Conservation (phyloP, 92 coral and sea anemone genomes). For the Isaurus tuberculatus region DNA sequence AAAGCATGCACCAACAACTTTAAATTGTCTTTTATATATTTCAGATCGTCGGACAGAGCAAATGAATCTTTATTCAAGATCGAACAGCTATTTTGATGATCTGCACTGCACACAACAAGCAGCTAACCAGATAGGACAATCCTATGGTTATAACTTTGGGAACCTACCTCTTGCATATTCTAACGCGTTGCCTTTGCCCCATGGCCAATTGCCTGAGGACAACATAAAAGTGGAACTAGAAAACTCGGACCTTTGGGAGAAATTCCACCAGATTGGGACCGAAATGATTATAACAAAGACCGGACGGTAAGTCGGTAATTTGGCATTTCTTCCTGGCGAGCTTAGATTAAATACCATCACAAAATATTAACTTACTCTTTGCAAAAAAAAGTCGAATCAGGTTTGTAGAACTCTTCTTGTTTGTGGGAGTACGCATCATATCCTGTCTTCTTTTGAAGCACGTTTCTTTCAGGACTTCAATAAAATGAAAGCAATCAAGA, state of each 20-base stretch:
- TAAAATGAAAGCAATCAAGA: conserved; percentile 50
- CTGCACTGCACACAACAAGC: conserved; percentile 65
- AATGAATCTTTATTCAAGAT: conserved; percentile 71
- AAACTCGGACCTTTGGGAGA: conserved; percentile 90
- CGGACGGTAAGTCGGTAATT: conserved; percentile 78
- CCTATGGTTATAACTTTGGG: conserved; percentile 71
- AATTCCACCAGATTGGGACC: conserved; percentile 88
- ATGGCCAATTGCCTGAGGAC: conserved; percentile 77
- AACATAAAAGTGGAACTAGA: conserved; percentile 81
- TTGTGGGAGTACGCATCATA: conserved; percentile 4
- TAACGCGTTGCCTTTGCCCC: conserved; percentile 73
- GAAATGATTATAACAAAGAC: conserved; percentile 94
- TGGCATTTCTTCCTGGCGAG: conserved; percentile 9
- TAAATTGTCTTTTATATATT: conserved; percentile 8
- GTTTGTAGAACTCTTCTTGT: conserved; percentile 2
- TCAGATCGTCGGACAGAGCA: conserved; percentile 84
- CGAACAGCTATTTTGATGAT: conserved; percentile 75
- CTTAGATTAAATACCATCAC: conserved; percentile 1
- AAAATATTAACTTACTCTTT: not conserved
- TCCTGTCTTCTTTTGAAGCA: conserved; percentile 32
- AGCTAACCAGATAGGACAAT: conserved; percentile 67
- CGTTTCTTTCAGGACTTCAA: conserved; percentile 46
- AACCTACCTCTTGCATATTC: conserved; percentile 70
- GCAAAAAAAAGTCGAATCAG: not conserved
- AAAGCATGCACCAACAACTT: not conserved